Percentiles rank a stretch among this genome's conserved stretches.
Evolutionary conservation across 2,797 vertebrate species (phyloP).

Genomic region (Onychomys torridus): DNA sequence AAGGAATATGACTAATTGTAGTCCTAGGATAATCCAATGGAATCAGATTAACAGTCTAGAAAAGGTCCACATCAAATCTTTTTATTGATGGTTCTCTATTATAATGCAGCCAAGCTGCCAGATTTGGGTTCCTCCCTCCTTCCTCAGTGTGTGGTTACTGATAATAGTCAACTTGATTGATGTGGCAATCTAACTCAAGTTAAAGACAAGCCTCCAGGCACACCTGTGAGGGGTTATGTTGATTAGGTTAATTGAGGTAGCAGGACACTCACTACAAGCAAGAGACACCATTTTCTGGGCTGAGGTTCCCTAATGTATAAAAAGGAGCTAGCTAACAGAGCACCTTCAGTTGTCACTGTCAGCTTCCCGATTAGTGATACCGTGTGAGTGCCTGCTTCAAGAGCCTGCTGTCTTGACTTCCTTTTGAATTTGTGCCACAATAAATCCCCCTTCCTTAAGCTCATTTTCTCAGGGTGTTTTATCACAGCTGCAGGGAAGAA

Average conservation of each 20-base stretch:
- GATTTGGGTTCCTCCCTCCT: not conserved
- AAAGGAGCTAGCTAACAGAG: not conserved
- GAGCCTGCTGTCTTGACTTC: not conserved
- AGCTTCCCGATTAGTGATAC: not conserved
- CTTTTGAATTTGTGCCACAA: not conserved
- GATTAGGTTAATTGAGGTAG: not conserved
- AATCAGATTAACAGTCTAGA: slow-evolving; percentile 44
- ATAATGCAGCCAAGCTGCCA: not conserved
- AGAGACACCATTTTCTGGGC: not conserved
- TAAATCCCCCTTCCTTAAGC: not conserved
- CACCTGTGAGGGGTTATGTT: not conserved
- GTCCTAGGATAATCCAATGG: slow-evolving; percentile 31
- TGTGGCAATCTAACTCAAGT: not conserved
- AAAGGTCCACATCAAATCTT: not conserved
- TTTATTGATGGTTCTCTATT: slow-evolving; percentile 15
- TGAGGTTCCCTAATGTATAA: not conserved
- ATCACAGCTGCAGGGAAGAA: not conserved
- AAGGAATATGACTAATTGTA: slow-evolving; percentile 25
- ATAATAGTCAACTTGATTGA: not conserved
- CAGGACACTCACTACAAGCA: not conserved
- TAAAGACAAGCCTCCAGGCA: not conserved
- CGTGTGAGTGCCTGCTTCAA: not conserved
- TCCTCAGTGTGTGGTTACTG: not conserved
- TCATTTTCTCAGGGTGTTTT: not conserved
- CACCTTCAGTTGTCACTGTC: too few relatives aligned